Evolutionary conservation across 2,113 vertebrate species (phyloP).

Genomic region (Copsychus sechellarum): DNA sequence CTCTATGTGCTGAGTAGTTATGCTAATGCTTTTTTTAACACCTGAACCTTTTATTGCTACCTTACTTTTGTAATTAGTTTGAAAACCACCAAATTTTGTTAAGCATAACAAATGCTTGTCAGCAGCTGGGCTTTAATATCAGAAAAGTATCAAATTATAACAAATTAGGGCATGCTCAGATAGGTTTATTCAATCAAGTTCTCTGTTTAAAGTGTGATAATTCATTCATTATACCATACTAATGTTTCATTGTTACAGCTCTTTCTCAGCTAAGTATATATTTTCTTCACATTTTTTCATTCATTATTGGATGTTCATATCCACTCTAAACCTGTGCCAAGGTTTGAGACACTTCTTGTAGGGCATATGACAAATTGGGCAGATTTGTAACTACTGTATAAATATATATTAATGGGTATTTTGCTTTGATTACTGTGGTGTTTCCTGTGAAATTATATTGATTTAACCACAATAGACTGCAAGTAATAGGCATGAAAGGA

Average conservation of each 20-base stretch:
- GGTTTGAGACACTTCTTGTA: background rate
- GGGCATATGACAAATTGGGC: background rate
- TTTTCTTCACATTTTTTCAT: background rate
- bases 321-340: background rate
- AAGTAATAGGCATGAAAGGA: background rate
- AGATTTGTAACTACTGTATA: background rate
- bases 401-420: background rate
- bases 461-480: background rate
- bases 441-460: background rate
- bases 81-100: background rate
- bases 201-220: background rate
- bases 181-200: background rate
- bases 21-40: background rate
- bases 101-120: background rate
- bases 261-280: background rate
- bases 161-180: background rate
- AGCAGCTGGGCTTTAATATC: background rate
- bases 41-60: background rate
- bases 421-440: background rate
- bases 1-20: background rate
- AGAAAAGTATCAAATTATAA: background rate
- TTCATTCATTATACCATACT: background rate
- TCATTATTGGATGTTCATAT: background rate
- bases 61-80: background rate
- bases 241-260: background rate